phyloP scores from a whole-genome alignment of 2,113 vertebrate species.

The Glareola pratincola region DNA sequence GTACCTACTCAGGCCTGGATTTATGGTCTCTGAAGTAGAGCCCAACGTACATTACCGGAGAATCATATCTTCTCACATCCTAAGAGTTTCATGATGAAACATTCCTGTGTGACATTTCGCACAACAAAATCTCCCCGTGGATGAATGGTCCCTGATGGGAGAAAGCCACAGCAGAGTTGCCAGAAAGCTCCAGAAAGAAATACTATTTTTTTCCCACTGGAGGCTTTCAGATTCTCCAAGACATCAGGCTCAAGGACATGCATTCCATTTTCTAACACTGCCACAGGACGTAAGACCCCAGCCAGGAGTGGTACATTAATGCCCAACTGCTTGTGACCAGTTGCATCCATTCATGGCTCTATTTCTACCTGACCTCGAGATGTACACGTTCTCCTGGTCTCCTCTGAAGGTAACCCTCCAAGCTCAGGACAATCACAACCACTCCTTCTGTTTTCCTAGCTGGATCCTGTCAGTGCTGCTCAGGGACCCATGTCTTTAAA shows the following conservation, averaged over 20 bases:
- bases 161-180: not conserved
- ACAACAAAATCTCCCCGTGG: conserved; percentile 11
- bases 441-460: not conserved
- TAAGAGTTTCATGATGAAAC: not conserved
- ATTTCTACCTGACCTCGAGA: not conserved
- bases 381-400: not conserved
- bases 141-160: not conserved
- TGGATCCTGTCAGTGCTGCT: not conserved
- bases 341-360: not conserved
- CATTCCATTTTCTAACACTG: not conserved
- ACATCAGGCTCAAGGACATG: not conserved
- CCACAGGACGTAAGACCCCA: not conserved
- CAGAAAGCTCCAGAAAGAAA: not conserved
- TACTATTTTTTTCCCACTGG: not conserved
- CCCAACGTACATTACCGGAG: not conserved
- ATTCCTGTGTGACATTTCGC: not conserved
- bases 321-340: not conserved
- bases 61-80: not conserved
- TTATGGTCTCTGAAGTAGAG: not conserved
- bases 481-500: not conserved
- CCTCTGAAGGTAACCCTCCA: not conserved
- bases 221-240: not conserved
- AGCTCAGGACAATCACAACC: not conserved
- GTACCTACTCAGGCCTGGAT: not conserved
- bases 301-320: not conserved